Conservation (phyloP, 1,140 invertebrate genomes). For the Brachionus calyciflorus region DNA sequence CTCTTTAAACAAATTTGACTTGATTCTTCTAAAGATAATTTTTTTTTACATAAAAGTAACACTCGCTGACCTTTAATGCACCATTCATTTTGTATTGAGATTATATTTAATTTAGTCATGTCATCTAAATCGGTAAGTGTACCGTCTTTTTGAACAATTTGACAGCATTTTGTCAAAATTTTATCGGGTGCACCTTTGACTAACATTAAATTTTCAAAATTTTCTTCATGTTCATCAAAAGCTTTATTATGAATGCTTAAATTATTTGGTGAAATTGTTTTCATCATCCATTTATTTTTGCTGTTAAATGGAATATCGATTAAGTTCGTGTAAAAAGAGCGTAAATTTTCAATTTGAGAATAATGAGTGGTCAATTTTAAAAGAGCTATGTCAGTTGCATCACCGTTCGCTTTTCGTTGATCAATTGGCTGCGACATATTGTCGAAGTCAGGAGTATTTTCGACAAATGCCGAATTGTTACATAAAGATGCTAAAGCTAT, state of each 20-base stretch:
- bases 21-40: constrained; percentile 44
- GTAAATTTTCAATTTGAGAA: constrained; percentile 3
- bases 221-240: background rate
- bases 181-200: constrained; percentile 38
- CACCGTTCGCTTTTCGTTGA: background rate
- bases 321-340: background rate
- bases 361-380: background rate
- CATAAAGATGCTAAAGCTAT: background rate
- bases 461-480: constrained; percentile 7
- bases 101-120: background rate
- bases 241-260: background rate
- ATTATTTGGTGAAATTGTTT: background rate
- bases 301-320: constrained; percentile 12
- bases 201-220: constrained; percentile 6
- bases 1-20: constrained; percentile 54
- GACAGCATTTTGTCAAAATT: background rate
- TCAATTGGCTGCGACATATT: background rate
- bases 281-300: constrained; percentile 43
- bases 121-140: background rate
- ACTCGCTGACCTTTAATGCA: constrained; percentile 18
- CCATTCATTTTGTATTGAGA: constrained; percentile 8
- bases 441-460: background rate
- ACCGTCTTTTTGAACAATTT: constrained; percentile 18
- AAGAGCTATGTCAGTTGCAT: constrained; percentile 36
- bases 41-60: constrained; percentile 1